A percentile compares a stretch with the other conserved stretches of the same genome.
Evolutionary conservation across 2,888 invertebrate species (phyloP).

Genomic region (Agrochola circellaris): DNA sequence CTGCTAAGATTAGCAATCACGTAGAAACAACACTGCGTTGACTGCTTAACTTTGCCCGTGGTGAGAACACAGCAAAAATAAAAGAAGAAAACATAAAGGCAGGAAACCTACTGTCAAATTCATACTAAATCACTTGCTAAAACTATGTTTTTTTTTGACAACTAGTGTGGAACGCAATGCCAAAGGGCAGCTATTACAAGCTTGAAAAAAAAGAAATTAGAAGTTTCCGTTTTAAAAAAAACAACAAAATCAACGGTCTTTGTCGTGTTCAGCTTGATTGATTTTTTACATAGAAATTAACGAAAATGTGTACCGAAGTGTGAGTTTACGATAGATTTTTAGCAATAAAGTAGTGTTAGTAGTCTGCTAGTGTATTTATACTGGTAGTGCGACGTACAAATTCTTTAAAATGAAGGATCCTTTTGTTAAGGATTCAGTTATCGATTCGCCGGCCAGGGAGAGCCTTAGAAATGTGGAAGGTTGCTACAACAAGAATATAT

Average conservation of each 20-base stretch:
- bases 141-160: background rate
- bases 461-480: slow-evolving; percentile 86
- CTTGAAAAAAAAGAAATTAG: slow-evolving; percentile 16
- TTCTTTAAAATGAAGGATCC: slow-evolving; percentile 85
- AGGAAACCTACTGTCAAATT: background rate
- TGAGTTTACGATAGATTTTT: slow-evolving; percentile 59
- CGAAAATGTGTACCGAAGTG: slow-evolving; percentile 74
- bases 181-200: slow-evolving; percentile 39
- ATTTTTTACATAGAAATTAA: slow-evolving; percentile 64
- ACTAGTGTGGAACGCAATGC: slow-evolving; percentile 20
- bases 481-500: slow-evolving; percentile 85
- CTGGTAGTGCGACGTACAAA: slow-evolving; percentile 55
- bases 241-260: slow-evolving; percentile 77
- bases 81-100: background rate
- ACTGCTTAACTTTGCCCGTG: too few relatives aligned
- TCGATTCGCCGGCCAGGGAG: slow-evolving; percentile 86
- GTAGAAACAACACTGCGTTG: background rate
- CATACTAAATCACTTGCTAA: background rate
- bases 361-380: slow-evolving; percentile 51
- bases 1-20: background rate
- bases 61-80: background rate
- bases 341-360: slow-evolving; percentile 49
- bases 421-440: slow-evolving; percentile 83
- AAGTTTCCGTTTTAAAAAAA: slow-evolving; percentile 67
- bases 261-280: slow-evolving; percentile 66